Conservation (phyloP, 2,113 vertebrate genomes). For the Bombycilla garrulus region DNA sequence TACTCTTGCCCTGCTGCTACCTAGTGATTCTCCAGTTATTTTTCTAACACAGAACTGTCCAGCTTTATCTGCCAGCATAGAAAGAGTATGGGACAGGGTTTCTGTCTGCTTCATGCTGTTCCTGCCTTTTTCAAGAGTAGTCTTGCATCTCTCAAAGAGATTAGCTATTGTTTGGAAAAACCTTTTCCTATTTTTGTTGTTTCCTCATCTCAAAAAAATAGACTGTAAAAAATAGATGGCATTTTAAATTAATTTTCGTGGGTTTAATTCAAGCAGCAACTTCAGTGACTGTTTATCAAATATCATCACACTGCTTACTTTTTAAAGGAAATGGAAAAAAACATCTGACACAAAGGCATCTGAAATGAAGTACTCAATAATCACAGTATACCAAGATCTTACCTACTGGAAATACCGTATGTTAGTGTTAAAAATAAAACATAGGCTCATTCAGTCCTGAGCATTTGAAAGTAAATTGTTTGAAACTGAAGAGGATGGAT, state of each 20-base stretch:
- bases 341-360: background rate
- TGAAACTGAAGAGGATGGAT: background rate
- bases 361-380: background rate
- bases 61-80: background rate
- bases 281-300: background rate
- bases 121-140: background rate
- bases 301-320: background rate
- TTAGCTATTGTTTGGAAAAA: background rate
- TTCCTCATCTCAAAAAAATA: background rate
- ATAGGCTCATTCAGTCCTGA: background rate
- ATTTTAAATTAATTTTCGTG: background rate
- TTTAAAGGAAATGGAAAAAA: conserved; percentile 41
- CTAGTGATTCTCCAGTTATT: background rate
- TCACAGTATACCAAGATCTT: background rate
- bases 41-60: background rate
- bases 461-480: background rate
- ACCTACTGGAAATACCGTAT: background rate
- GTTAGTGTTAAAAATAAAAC: background rate
- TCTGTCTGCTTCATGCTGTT: background rate
- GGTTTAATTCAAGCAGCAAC: background rate
- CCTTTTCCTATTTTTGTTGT: background rate
- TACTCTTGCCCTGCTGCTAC: background rate
- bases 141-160: background rate
- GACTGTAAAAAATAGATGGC: background rate
- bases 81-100: background rate